A percentile compares a stretch with the other conserved stretches of the same genome.
Conservation (phyloP, 2,113 vertebrate species). For the Paramormyrops kingsleyae region DNA sequence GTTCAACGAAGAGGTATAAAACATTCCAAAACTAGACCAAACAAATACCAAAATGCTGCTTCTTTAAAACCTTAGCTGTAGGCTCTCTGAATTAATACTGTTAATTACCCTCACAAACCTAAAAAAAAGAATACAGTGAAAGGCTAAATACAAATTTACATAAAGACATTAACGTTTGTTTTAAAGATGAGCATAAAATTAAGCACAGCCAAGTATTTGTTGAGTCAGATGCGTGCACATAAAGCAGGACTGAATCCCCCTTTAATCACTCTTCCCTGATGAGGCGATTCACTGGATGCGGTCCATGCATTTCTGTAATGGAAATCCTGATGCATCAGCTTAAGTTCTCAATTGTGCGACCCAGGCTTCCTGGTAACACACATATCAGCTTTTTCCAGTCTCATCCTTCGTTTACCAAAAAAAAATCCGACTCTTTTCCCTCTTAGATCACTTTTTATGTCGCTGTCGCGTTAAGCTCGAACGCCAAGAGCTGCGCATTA, state of each 20-base stretch:
- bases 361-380: not conserved
- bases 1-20: not conserved
- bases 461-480: slow-evolving; percentile 31
- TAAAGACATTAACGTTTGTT: not conserved
- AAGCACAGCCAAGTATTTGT: not conserved
- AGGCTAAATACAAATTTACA: not conserved
- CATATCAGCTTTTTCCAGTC: slow-evolving; percentile 1
- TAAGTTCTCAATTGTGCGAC: slow-evolving; percentile 4
- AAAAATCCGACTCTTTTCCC: slow-evolving; percentile 1
- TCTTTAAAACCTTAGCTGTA: not conserved
- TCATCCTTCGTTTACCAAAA: slow-evolving; percentile 21
- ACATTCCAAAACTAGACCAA: not conserved
- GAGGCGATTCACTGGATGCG: slow-evolving; percentile 30
- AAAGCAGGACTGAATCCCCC: not conserved
- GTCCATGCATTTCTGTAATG: slow-evolving; percentile 32
- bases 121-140: not conserved
- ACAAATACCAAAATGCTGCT: not conserved
- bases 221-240: not conserved
- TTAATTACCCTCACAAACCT: not conserved
- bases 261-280: slow-evolving; percentile 13
- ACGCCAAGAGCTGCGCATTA: slow-evolving; percentile 17
- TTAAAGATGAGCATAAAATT: not conserved
- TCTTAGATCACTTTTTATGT: slow-evolving; percentile 30
- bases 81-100: not conserved
- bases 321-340: slow-evolving; percentile 36